Base-by-base conservation (phyloP, 1,140 invertebrate species). In the Pissodes strobi region DNA sequence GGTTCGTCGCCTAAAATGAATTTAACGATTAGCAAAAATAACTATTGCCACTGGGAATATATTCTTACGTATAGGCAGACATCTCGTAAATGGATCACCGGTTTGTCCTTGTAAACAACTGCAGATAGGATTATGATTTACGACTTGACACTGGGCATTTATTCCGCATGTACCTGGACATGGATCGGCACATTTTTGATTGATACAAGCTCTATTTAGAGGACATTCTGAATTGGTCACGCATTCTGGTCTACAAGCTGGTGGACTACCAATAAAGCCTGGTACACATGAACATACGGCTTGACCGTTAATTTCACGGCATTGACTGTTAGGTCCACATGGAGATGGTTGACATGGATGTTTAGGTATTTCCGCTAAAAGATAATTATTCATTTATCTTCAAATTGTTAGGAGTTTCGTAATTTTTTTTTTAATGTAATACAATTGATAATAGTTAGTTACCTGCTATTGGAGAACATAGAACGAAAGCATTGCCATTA, bases 401-500 rank as follows among this genome's bases (percentile, higher is more conserved):
- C n/a, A n/a, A n/a, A n/a, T n/a, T n/a, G n/a, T n/a, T n/a, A n/a
- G n/a, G n/a, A n/a, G n/a, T n/a, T n/a, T n/a, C n/a, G n/a, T n/a
- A n/a, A n/a, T n/a, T n/a, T n/a, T n/a, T n/a, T n/a, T n/a, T n/a
- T n/a, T n/a, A n/a, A n/a, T n/a, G n/a, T n/a, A n/a, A n/a, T n/a
- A n/a, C n/a, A n/a, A n/a, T n/a, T n/a, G n/a, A n/a, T n/a, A n/a
- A n/a, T n/a, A n/a, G n/a, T n/a, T n/a, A n/a, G n/a, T n/a, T n/a
- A n/a, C n/a, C n/a, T n/a, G 72, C 72, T 45, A 74, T 73, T 79
- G 74, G 75, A 78, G 83, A 79, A 71, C 89, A 90, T 43, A 83
- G 77, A n/a, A 88, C 79, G 73, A 88, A 88, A 27, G 88, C 86
- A 82, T 90, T 85, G 9, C 88, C 89, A 22, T 81, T 83, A 64